Percentiles rank a stretch among this genome's conserved stretches.
phyloP scores from a whole-genome alignment of 2,888 invertebrate genomes.

The Drosophila austrosaltans region DNA sequence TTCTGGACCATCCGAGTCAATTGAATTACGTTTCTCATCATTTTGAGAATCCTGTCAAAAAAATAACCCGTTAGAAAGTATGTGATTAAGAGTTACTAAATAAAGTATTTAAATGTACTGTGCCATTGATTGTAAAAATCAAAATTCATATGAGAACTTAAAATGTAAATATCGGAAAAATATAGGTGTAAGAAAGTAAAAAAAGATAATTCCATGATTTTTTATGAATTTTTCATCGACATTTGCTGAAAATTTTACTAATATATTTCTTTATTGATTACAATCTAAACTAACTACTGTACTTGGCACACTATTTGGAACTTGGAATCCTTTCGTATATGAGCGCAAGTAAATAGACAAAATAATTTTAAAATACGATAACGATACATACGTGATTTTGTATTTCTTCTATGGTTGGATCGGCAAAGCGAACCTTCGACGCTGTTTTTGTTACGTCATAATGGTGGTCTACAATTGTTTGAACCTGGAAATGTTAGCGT shows the following conservation, averaged over 20 bases:
- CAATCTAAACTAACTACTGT: constrained; percentile 5
- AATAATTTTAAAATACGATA: constrained; percentile 24
- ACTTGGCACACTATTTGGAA: constrained; percentile 5
- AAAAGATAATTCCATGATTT: constrained; percentile 6
- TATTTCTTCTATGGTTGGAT: constrained; percentile 84
- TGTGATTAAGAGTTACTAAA: neutral
- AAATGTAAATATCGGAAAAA: neutral
- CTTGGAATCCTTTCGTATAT: constrained; percentile 14
- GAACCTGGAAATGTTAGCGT: constrained; percentile 87
- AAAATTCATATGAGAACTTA: constrained; percentile 7
- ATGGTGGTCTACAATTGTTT: constrained; percentile 96
- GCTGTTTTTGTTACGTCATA: constrained; percentile 91
- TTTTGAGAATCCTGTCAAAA: constrained; percentile 54
- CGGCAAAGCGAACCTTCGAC: constrained; percentile 94
- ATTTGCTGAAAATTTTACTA: constrained; percentile 9
- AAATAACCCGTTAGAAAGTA: neutral
- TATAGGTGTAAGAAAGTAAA: neutral
- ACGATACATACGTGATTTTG: constrained; percentile 69
- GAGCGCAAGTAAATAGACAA: constrained; percentile 38
- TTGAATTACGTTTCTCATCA: constrained; percentile 70
- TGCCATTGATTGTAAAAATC: constrained; percentile 30
- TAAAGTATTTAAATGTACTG: constrained; percentile 18
- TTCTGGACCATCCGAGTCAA: constrained; percentile 68
- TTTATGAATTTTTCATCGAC: neutral
- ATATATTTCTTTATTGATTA: constrained; percentile 17